phyloP scores from a whole-genome alignment of 2,888 invertebrate genomes.

The Ophion costatus region DNA sequence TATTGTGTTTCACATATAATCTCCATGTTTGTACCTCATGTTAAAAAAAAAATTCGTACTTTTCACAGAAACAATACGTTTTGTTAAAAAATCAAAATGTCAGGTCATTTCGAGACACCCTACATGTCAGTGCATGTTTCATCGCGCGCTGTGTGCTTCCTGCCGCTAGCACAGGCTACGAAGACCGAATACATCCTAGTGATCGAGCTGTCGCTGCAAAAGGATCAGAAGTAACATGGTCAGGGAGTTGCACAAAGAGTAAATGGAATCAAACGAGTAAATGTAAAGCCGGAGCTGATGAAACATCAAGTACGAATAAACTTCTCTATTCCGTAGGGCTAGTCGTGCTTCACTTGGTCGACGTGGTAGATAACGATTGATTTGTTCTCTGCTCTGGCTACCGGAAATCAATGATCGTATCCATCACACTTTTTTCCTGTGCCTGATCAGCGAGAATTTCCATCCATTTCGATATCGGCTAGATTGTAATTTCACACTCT shows the following conservation, averaged over 20 bases:
- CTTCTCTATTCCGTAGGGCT: conserved; percentile 1
- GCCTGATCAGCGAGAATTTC: too few species aligned
- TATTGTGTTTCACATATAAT: too few species aligned
- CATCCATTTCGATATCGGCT: too few species aligned
- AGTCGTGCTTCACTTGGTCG: neutral
- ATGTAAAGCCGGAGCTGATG: neutral
- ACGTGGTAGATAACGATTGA: neutral
- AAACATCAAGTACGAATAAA: conserved; percentile 18
- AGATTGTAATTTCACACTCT: too few species aligned
- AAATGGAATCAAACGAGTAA: neutral
- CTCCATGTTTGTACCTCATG: too few species aligned
- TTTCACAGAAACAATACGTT: too few species aligned
- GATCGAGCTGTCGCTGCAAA: conserved; percentile 1
- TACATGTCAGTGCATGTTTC: neutral
- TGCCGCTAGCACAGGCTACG: neutral
- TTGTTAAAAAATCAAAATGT: too few species aligned
- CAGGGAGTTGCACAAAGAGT: neutral
- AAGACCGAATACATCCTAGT: conserved; percentile 6
- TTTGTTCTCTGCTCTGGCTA: neutral
- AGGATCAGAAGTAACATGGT: conserved; percentile 8
- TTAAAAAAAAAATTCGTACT: too few species aligned
- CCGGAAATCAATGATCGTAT: too few species aligned
- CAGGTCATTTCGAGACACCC: too few species aligned
- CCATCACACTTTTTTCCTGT: too few species aligned
- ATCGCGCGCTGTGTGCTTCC: conserved; percentile 3